These are phyloP conservation scores for Papilio elwesi DNA, from an alignment of 2,888 invertebrate genomes.

Conservation along the genomic window DNA sequence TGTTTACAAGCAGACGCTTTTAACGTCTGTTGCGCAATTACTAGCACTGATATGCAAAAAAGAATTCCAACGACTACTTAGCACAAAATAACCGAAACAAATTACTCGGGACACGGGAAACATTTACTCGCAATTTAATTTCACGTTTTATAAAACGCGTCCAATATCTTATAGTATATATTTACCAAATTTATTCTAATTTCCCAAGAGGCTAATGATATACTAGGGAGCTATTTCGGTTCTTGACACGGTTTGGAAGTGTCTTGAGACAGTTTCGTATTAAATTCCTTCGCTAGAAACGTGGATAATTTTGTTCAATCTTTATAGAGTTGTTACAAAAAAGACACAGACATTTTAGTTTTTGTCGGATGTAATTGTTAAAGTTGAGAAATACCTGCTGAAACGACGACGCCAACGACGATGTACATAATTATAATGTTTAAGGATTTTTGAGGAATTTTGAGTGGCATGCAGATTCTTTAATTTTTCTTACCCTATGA, in stretches of 20 bases:
- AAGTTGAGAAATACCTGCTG: too few species aligned
- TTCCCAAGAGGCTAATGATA: constrained; percentile 75
- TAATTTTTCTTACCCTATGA: too few species aligned
- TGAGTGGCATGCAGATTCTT: too few species aligned
- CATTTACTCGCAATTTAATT: constrained; percentile 15
- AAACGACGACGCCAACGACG: too few species aligned
- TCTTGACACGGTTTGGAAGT: constrained; percentile 54
- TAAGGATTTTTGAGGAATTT: too few species aligned
- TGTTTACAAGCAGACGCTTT: constrained; percentile 66
- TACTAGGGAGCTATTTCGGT: constrained; percentile 69
- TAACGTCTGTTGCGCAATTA: constrained; percentile 40
- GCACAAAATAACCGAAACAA: not conserved
- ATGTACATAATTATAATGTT: too few species aligned
- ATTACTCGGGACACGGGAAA: not conserved
- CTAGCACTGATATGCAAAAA: constrained; percentile 27
- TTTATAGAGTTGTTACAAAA: constrained; percentile 41
- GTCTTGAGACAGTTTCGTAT: constrained; percentile 52
- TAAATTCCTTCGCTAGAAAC: constrained; percentile 43
- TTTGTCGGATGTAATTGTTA: too few species aligned
- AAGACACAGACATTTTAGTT: constrained; percentile 36
- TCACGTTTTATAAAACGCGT: constrained; percentile 17
- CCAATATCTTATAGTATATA: constrained; percentile 40
- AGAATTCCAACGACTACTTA: constrained; percentile 3
- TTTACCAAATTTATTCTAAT: constrained; percentile 72
- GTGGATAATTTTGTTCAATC: constrained; percentile 20